These are phyloP conservation scores for Halyomorpha halys DNA, from an alignment of 1,140 invertebrate genomes.

Conservation along the genomic window DNA sequence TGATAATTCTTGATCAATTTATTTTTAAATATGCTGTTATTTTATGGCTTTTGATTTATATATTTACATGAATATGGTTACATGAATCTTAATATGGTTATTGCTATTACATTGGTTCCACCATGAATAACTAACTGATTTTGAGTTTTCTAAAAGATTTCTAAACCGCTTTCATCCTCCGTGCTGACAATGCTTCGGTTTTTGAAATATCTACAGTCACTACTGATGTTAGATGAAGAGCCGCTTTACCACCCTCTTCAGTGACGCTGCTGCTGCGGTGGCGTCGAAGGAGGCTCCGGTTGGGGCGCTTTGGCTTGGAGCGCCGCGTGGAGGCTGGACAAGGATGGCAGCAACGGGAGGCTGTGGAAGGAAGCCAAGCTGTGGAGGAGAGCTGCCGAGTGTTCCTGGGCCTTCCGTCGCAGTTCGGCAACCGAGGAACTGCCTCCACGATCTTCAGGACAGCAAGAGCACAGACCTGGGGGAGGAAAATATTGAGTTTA, in stretches of 20 bases:
- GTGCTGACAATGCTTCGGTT: no score
- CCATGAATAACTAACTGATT: no score
- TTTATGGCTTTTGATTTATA: no score
- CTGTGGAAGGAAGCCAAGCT: conserved; percentile 63
- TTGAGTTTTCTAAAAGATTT: no score
- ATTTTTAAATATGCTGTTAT: no score
- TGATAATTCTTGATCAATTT: no score
- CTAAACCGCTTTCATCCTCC: no score
- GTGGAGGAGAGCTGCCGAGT: conserved; percentile 72
- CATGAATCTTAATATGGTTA: no score
- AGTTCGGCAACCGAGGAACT: conserved; percentile 78
- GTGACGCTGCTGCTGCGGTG: conserved; percentile 17
- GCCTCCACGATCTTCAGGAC: conserved; percentile 48
- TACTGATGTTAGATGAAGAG: no score
- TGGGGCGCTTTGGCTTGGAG: conserved; percentile 30
- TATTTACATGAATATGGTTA: no score
- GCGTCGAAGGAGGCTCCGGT: conserved; percentile 24
- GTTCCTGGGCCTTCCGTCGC: conserved; percentile 78
- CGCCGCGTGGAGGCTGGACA: conserved; percentile 34
- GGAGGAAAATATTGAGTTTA: not conserved
- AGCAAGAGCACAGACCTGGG: conserved; percentile 63
- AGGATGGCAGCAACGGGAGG: conserved; percentile 44
- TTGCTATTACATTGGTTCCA: no score
- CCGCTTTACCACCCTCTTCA: not conserved
- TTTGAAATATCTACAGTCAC: no score